A percentile compares a stretch with the other conserved stretches of the same genome.
Conservation (phyloP, 92 coral and sea anemone genomes). For the Desmophyllum pertusum region DNA sequence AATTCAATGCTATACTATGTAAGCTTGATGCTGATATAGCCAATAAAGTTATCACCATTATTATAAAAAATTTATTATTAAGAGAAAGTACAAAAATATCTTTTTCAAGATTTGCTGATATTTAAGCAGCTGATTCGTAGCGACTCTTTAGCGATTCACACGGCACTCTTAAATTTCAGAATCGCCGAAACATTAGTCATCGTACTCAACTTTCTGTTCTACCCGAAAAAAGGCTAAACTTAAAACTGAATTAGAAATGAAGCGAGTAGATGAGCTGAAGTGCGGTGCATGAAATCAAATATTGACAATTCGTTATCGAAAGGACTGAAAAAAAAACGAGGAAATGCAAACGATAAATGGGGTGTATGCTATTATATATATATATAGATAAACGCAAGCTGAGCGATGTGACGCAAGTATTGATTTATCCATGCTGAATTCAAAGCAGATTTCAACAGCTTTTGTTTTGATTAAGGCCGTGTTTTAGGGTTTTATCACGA, state of each 20-base stretch:
- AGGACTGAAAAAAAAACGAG: background rate
- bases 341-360: background rate
- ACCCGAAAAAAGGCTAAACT: background rate
- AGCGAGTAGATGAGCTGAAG: background rate
- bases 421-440: background rate
- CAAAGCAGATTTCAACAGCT: background rate
- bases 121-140: background rate
- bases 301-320: conserved; percentile 5
- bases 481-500: background rate
- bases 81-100: background rate
- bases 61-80: background rate
- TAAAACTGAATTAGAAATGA: background rate
- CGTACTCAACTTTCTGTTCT: background rate
- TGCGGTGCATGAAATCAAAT: background rate
- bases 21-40: background rate
- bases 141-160: background rate
- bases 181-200: background rate
- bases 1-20: background rate
- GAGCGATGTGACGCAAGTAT: background rate
- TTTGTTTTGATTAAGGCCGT: background rate
- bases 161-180: background rate
- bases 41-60: background rate
- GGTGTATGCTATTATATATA: no score
- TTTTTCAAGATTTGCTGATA: background rate
- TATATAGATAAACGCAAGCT: background rate